These are phyloP conservation scores for Rhynchonycteris naso DNA, from an alignment of 2,797 vertebrate genomes.

Conservation along the genomic window DNA sequence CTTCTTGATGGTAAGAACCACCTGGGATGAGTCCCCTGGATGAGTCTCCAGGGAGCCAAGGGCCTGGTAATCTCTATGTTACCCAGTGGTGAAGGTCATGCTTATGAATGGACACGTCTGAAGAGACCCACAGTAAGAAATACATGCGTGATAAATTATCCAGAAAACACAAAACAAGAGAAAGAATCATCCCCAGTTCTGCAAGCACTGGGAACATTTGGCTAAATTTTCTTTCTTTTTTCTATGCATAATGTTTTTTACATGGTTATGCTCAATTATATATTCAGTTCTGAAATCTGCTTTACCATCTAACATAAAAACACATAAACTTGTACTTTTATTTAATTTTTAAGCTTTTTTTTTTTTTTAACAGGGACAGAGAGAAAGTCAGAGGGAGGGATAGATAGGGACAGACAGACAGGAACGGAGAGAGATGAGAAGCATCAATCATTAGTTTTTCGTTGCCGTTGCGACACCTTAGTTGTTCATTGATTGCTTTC, in stretches of 20 bases:
- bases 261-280: not conserved
- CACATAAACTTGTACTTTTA: not conserved
- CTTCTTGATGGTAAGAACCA: not conserved
- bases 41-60: not conserved
- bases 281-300: constrained; percentile 26
- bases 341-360: not conserved
- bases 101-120: not conserved
- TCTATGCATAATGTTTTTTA: not conserved
- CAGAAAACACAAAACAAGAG: not conserved
- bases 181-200: not conserved
- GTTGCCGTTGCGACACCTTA: too few relatives aligned
- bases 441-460: too few relatives aligned
- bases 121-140: not conserved
- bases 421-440: too few relatives aligned
- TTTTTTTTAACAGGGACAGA: too few relatives aligned
- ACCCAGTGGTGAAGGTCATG: not conserved
- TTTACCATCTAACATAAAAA: not conserved
- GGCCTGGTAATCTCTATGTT: not conserved
- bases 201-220: not conserved
- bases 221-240: not conserved
- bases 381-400: too few relatives aligned
- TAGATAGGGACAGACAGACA: too few relatives aligned
- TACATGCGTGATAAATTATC: not conserved
- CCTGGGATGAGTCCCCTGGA: not conserved
- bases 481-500: too few relatives aligned